Evolutionary conservation across 2,113 vertebrate species (phyloP), one percentile per base, ranked within the genome.

Genomic region (Rhinolophus sinicus): DNA sequence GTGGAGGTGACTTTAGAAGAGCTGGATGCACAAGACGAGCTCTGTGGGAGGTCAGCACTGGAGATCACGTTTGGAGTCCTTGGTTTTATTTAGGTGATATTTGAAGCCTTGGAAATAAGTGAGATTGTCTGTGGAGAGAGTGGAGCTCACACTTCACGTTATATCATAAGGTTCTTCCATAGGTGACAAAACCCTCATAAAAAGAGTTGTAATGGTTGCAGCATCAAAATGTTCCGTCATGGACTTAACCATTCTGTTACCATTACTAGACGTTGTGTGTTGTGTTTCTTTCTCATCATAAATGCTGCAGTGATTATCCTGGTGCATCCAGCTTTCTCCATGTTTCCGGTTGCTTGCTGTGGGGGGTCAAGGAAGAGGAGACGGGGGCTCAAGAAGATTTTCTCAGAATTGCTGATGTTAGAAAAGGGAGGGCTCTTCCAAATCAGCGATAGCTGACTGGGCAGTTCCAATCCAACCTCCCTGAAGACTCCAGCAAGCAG

Each of bases 321-420:
- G 44, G 60, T 15, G 26, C 62, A 0, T 19, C 4, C 4, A 18
- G 38, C 19, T 28, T 35, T 47, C 13, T 14, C 11, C 54, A 33
- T 0, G 3, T 62, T 22, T 35, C 10, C 14, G 24, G 50, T 14
- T n/a, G 54, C 7, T 0, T 14, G 7, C 50, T 6, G 1, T 69
- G 52, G 38, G 38, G 12, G 50, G 19, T 26, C 28, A 38, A 22
- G 64, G 91, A 28, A n/a, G 65, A 35, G 56, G n/a, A 28, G 11
- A 14, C 40, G 5, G 30, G 30, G 9, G 16, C 75, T 47, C 40
- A 60, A 38, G 52, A 60, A 38, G 52, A 11, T 24, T 40, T 82
- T n/a, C 62, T 88, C 84, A 40, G 35, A 77, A 18, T 26, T 13
- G 15, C 24, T 33, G 33, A 26, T 47, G 16, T 60, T 50, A 52